phyloP scores from a whole-genome alignment of 2,797 vertebrate genomes.

The Acanthurus lineatus region DNA sequence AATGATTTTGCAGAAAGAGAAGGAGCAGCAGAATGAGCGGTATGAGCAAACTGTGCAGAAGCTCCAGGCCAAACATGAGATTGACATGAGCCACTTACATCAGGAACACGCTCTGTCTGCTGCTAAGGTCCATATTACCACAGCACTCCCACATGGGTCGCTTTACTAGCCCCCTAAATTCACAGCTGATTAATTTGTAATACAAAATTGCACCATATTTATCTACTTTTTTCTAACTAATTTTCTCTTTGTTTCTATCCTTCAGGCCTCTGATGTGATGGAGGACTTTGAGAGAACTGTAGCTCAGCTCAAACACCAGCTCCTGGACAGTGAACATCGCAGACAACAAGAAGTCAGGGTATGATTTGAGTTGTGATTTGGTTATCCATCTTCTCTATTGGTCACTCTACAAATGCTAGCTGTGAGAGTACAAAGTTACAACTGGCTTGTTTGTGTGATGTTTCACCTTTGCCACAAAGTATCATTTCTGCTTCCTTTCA shows the following conservation, averaged over 20 bases:
- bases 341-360: constrained; percentile 89
- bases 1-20: constrained; percentile 87
- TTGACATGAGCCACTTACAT: constrained; percentile 87
- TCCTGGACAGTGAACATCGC: constrained; percentile 88
- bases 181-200: constrained; percentile 7
- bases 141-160: neutral
- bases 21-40: constrained; percentile 81
- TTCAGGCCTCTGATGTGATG: constrained; percentile 88
- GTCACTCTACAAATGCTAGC: neutral
- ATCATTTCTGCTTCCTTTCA: constrained; percentile 67
- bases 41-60: constrained; percentile 85
- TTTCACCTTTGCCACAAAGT: neutral
- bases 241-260: constrained; percentile 14
- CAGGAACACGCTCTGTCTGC: constrained; percentile 89
- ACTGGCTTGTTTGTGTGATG: neutral
- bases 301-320: constrained; percentile 87
- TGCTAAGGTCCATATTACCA: constrained; percentile 86
- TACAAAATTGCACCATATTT: neutral
- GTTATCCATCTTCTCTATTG: neutral
- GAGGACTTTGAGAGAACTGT: constrained; percentile 86
- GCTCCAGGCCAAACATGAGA: constrained; percentile 87
- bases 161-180: neutral
- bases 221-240: neutral
- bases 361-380: constrained; percentile 12
- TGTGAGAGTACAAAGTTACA: neutral